Conservation (phyloP, 2,888 invertebrate species). For the Onchidella celtica region DNA sequence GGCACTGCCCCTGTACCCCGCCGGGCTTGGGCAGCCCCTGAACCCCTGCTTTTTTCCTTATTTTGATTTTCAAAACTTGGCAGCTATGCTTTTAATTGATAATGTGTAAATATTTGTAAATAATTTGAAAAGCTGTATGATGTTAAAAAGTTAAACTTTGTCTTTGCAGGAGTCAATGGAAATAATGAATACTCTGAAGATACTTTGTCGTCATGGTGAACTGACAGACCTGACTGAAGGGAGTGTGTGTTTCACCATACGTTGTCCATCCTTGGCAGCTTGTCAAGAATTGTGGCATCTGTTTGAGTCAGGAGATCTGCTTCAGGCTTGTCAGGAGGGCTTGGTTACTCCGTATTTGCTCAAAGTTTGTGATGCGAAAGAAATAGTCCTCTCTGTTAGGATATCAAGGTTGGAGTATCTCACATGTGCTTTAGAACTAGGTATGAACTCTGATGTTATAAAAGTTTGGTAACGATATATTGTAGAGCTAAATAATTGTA, state of each 20-base stretch:
- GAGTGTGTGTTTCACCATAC: constrained; percentile 58
- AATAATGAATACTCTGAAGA: constrained; percentile 62
- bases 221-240: constrained; percentile 58
- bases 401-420: constrained; percentile 59
- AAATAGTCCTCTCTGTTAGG: constrained; percentile 54
- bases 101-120: too few relatives aligned
- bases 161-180: constrained; percentile 59
- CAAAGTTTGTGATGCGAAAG: constrained; percentile 50
- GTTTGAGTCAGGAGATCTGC: constrained; percentile 57
- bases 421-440: constrained; percentile 58
- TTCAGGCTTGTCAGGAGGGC: constrained; percentile 54
- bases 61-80: too few relatives aligned
- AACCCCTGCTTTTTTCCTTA: too few relatives aligned
- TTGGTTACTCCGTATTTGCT: constrained; percentile 57
- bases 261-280: constrained; percentile 52
- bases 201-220: constrained; percentile 63
- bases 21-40: too few relatives aligned
- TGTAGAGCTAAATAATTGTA: too few relatives aligned
- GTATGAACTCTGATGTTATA: too few relatives aligned
- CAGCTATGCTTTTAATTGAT: too few relatives aligned
- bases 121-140: too few relatives aligned
- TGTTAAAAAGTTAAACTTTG: background rate
- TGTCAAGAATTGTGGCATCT: constrained; percentile 58
- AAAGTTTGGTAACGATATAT: too few relatives aligned
- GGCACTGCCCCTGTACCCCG: too few relatives aligned